Conservation (phyloP, 2,797 vertebrate genomes). For the Malacoraja senta region DNA sequence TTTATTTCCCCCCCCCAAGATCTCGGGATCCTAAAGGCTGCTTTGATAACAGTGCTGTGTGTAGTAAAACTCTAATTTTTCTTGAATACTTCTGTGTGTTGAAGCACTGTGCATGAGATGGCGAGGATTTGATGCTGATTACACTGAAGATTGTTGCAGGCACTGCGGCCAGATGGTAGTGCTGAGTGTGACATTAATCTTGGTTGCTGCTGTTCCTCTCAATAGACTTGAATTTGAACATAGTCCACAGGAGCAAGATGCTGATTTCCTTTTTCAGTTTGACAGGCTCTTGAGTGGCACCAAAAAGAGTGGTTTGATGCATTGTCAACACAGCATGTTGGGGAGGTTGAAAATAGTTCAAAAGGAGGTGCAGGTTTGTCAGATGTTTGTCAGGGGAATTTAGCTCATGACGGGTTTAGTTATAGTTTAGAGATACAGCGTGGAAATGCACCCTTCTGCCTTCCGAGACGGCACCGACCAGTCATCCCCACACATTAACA, state of each 20-base stretch:
- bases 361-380: not conserved
- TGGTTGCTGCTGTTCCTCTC: not conserved
- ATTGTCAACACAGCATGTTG: not conserved
- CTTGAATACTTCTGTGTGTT: not conserved
- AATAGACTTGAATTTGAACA: not conserved
- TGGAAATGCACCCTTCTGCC: no score
- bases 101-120: not conserved
- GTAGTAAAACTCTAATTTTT: not conserved
- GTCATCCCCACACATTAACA: no score
- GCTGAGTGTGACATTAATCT: slow-evolving; percentile 23
- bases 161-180: slow-evolving; percentile 3
- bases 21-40: not conserved
- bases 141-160: not conserved
- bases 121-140: slow-evolving; percentile 14
- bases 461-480: no score
- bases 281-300: not conserved
- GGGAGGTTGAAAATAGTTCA: not conserved
- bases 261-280: not conserved
- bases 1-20: not conserved
- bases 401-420: not conserved
- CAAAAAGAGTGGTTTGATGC: not conserved
- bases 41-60: not conserved
- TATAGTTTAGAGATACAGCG: no score
- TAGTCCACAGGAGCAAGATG: slow-evolving; percentile 1
- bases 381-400: no score